Evolutionary conservation across 2,888 invertebrate species (phyloP).

Genomic region (Osmoderma eremita): DNA sequence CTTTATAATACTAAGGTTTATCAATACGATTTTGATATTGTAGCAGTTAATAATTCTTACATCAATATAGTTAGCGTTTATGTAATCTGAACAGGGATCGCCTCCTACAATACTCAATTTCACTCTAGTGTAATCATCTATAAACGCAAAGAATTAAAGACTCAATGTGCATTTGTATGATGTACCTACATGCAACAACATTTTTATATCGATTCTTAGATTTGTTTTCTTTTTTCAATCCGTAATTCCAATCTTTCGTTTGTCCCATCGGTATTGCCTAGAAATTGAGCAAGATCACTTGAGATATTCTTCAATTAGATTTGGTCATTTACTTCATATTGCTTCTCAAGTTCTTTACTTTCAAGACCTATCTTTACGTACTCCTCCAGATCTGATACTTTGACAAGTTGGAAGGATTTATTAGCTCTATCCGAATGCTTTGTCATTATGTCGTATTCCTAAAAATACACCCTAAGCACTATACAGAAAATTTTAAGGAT

Average conservation of each 20-base stretch:
- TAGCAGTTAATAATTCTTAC: conserved; percentile 53
- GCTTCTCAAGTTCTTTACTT: not conserved
- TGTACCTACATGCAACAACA: conserved; percentile 63
- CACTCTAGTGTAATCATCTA: conserved; percentile 67
- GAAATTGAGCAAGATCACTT: conserved; percentile 14
- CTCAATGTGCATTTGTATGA: not conserved
- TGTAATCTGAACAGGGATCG: conserved; percentile 64
- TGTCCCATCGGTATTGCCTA: conserved; percentile 62
- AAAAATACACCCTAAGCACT: too few species aligned
- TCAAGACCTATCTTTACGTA: not conserved
- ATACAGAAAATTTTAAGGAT: too few species aligned
- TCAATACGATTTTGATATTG: not conserved
- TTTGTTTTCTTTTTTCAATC: conserved; percentile 61
- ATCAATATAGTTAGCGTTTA: conserved; percentile 67
- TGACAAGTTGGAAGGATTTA: not conserved
- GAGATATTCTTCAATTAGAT: not conserved
- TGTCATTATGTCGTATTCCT: too few species aligned
- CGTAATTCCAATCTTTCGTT: conserved; percentile 60
- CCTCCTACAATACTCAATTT: conserved; percentile 59
- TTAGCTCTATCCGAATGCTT: not conserved
- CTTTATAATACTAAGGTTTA: not conserved
- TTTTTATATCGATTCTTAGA: conserved; percentile 64
- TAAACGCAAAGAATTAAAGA: conserved; percentile 45
- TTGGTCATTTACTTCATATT: conserved; percentile 7
- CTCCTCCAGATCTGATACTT: conserved; percentile 2